Evolutionary conservation across 2,888 invertebrate genomes (phyloP).

Genomic region (Campoplex capitator): DNA sequence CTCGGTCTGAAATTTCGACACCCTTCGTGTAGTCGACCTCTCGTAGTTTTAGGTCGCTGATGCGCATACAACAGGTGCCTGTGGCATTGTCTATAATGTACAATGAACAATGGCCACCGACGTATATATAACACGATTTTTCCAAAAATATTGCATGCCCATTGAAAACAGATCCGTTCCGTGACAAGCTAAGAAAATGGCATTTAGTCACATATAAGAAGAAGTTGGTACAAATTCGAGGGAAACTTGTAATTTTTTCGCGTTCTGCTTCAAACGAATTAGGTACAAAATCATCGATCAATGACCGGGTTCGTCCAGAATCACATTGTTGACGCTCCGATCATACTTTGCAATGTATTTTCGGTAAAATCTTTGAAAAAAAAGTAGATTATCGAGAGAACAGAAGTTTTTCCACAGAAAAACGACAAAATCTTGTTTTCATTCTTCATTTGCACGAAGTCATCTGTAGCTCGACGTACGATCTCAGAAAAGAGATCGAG

Average conservation of each 20-base stretch:
- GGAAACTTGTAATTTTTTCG: neutral
- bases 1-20: constrained; percentile 26
- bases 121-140: constrained; percentile 48
- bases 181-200: constrained; percentile 74
- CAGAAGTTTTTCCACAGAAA: neutral
- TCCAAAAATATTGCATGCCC: constrained; percentile 74
- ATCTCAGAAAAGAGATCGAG: neutral
- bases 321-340: neutral
- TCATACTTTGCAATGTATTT: neutral
- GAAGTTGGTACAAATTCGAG: neutral
- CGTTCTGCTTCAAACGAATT: neutral
- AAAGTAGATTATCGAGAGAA: neutral
- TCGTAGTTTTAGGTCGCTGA: neutral
- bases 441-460: neutral
- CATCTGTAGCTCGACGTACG: neutral
- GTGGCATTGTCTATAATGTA: constrained; percentile 75
- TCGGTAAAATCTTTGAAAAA: neutral
- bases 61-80: constrained; percentile 73
- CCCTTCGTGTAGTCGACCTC: constrained; percentile 10
- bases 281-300: neutral
- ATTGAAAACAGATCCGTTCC: constrained; percentile 63
- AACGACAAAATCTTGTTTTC: neutral
- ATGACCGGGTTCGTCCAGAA: neutral
- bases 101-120: constrained; percentile 75
- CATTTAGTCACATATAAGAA: constrained; percentile 53